Evolutionary conservation across 2,797 vertebrate genomes (phyloP), one percentile per base, ranked within the genome.

Genomic region (Tarsius wallacei): DNA sequence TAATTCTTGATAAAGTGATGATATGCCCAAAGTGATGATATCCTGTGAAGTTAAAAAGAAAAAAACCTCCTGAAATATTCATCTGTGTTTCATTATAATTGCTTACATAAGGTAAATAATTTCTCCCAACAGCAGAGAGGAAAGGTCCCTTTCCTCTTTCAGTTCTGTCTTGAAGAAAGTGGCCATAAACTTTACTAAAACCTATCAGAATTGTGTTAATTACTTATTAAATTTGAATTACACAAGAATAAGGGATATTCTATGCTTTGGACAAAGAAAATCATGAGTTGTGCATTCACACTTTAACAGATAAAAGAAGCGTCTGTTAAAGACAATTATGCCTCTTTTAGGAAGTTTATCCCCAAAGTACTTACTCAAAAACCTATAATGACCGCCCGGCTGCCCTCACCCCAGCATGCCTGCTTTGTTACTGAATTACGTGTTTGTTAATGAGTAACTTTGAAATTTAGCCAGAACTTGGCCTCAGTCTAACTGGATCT

Each of bases 61-160:
- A 42, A 42, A 42, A 42, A 42, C 5, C 42, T 57, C 16, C 78
- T 84, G n/a, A 96, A 87, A 14, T 71, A 66, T 33, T 36, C 16
- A 77, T 77, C 91, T 76, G 64, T 66, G 26, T 53, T 51, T 83
- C 28, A 83, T 70, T 86, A 77, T 57, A 78, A 95, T 53, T 83
- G 24, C 22, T 53, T 47, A 53, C 26, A 66, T 19, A 59, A 14
- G 49, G 74, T 68, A 91, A 91, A 84, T 31, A 70, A 22, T 28
- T 87, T 84, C 86, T 42, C 26, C n/a, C 70, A 94, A 66, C 36
- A 66, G 70, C n/a, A 90, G 16, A 88, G 42, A 66, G 24, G 49
- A 86, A 11, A 13, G 61, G 1, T 70, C 59, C 17, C 42, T 64
- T 59, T 71, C 14, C n/a, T 81, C n/a, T 86, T 36, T 66, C 19